Evolutionary conservation across 2,797 vertebrate species (phyloP).

Genomic region (Peromyscus aztecus): DNA sequence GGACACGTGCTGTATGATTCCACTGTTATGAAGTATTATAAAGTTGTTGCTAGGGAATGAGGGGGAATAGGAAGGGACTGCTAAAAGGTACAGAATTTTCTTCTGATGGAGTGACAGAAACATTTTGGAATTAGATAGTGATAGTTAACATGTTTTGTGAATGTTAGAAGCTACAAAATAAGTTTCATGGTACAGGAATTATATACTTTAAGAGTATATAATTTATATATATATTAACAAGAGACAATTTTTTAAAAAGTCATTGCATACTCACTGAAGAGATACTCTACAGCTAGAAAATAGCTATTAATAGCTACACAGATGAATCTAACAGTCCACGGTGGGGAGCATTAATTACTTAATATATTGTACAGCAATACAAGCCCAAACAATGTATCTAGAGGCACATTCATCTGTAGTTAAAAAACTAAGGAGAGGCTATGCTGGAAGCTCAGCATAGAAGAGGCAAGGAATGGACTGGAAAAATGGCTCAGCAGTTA

Average conservation of each 20-base stretch:
- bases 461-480: neutral
- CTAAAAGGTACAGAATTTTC: neutral
- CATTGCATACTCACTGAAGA: neutral
- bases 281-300: slow-evolving; percentile 43
- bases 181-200: neutral
- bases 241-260: neutral
- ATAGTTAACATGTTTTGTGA: neutral
- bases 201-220: neutral
- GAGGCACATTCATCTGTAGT: neutral
- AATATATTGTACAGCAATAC: neutral
- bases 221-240: neutral
- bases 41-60: neutral
- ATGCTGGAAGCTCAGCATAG: neutral
- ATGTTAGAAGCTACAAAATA: neutral
- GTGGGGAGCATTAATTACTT: neutral
- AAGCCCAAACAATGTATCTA: slow-evolving; percentile 14
- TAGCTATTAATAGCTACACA: neutral
- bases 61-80: neutral
- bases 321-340: slow-evolving; percentile 1
- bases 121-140: neutral
- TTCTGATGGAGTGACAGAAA: neutral
- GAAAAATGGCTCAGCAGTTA: neutral
- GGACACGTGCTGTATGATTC: neutral
- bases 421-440: slow-evolving; percentile 6
- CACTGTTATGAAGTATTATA: neutral